These are phyloP conservation scores for Mythimna vitellina DNA, from an alignment of 2,888 invertebrate species.

Conservation along the genomic window DNA sequence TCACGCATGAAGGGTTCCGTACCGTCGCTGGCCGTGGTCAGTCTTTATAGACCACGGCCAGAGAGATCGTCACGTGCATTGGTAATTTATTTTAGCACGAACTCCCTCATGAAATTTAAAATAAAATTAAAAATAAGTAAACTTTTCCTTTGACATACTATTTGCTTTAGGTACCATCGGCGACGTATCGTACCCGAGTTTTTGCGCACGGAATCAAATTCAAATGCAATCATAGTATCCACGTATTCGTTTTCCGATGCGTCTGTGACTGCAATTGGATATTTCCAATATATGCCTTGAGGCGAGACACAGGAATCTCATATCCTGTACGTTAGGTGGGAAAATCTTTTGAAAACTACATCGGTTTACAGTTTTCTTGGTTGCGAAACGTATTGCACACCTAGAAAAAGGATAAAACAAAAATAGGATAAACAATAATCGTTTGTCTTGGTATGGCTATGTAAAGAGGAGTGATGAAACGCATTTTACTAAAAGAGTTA, in stretches of 20 bases:
- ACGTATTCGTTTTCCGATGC: slow-evolving; percentile 71
- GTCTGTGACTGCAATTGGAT: slow-evolving; percentile 75
- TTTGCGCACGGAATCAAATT: slow-evolving; percentile 70
- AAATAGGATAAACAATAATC: too few species aligned
- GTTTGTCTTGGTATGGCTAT: too few species aligned
- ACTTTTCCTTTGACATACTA: not conserved
- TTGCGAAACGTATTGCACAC: slow-evolving; percentile 4
- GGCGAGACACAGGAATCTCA: slow-evolving; percentile 74
- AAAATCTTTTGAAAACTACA: slow-evolving; percentile 38
- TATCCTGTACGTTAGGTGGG: slow-evolving; percentile 66
- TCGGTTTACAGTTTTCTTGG: slow-evolving; percentile 1
- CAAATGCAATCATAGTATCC: slow-evolving; percentile 76
- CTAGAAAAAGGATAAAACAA: not conserved
- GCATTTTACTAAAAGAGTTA: too few species aligned
- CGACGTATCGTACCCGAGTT: slow-evolving; percentile 20
- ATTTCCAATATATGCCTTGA: slow-evolving; percentile 78
- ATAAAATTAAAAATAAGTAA: not conserved
- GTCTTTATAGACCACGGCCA: too few species aligned
- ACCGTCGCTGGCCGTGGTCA: too few species aligned
- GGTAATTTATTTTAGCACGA: not conserved
- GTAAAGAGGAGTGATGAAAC: too few species aligned
- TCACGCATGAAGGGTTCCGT: too few species aligned
- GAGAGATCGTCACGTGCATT: not conserved
- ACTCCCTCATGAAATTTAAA: not conserved
- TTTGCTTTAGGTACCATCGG: slow-evolving; percentile 14